Evolutionary conservation across 2,888 invertebrate species (phyloP).

Genomic region (Liodrosophila aerea): DNA sequence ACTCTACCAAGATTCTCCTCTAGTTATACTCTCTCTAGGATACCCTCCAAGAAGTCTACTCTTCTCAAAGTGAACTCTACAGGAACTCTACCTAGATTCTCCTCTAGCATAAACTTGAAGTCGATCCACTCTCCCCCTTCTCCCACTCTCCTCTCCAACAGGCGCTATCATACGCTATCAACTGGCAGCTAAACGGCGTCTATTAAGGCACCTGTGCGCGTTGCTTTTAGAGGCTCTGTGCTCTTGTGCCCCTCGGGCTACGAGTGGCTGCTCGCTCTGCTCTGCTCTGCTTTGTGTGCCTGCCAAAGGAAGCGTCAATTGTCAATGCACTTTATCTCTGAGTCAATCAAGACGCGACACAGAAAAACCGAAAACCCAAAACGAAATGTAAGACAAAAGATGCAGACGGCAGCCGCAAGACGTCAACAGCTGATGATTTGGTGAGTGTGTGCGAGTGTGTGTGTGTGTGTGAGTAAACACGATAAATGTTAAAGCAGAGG

Average conservation of each 20-base stretch:
- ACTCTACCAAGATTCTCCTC: too few relatives aligned
- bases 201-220: slow-evolving; percentile 65
- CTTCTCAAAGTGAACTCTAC: too few relatives aligned
- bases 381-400: slow-evolving; percentile 14
- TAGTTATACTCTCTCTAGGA: too few relatives aligned
- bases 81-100: too few relatives aligned
- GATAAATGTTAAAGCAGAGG: slow-evolving; percentile 32
- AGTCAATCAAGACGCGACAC: slow-evolving; percentile 61
- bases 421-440: slow-evolving; percentile 52
- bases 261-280: neutral
- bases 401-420: slow-evolving; percentile 23
- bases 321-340: slow-evolving; percentile 68
- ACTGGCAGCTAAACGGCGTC: slow-evolving; percentile 45
- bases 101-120: too few relatives aligned
- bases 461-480: slow-evolving; percentile 32
- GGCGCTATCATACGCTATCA: slow-evolving; percentile 13
- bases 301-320: slow-evolving; percentile 73
- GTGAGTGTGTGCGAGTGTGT: slow-evolving; percentile 7
- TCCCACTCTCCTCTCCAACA: neutral
- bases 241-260: too few relatives aligned
- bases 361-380: slow-evolving; percentile 29
- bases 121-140: neutral
- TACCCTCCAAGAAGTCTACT: too few relatives aligned
- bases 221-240: slow-evolving; percentile 14
- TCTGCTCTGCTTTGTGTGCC: slow-evolving; percentile 10